Base-by-base conservation (phyloP, 2,888 invertebrate species). In the Sturmia bella region DNA sequence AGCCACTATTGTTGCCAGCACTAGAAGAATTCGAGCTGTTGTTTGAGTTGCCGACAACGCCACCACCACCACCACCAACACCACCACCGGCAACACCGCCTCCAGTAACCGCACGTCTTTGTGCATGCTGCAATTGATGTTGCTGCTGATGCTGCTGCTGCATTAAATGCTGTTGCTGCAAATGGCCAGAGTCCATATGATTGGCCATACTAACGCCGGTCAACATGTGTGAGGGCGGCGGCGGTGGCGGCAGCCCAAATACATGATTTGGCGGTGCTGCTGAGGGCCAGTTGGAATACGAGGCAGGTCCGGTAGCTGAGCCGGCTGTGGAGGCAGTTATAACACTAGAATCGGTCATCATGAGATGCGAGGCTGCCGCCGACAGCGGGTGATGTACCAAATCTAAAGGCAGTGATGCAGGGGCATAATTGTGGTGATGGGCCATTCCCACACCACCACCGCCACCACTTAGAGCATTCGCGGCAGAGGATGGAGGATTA, bases 281-380 rank as follows among this genome's bases (percentile, higher is more conserved):
- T 48, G 75, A 15, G 41, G 74, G 73, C 74, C 87, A 79, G 48
- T 85, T 82, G 45, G 86, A 85, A 74, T 86, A 89, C 21, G 86
- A 86, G 63, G 86, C 77, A 41, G 87, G 88, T 3, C 86, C 88
- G 13, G 76, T 50, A 21, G 84, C 73, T 17, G 84, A 84, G 21
- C 90, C 88, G 72, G 86, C 87, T 13, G 89, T 86, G 1, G 89
- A 87, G 52, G 90, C 90, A 72, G 90, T 88, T 74, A 90, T 89
- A 24, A 90, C 90, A 85, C 88, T 90, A 39, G 91, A 88, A 84
- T 90, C 90, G 21, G 88, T 88, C 88, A 90, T 89, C 90, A 90
- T 90, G 2, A 91, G 87, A 84, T 90, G 89, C 9, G 89, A 88
- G 63, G 90, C 87, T n/a, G 90, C 86, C 63, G 86, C 87, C 11